Evolutionary conservation across 2,113 vertebrate species (phyloP).

Genomic region (Cyprinodon variegatus): DNA sequence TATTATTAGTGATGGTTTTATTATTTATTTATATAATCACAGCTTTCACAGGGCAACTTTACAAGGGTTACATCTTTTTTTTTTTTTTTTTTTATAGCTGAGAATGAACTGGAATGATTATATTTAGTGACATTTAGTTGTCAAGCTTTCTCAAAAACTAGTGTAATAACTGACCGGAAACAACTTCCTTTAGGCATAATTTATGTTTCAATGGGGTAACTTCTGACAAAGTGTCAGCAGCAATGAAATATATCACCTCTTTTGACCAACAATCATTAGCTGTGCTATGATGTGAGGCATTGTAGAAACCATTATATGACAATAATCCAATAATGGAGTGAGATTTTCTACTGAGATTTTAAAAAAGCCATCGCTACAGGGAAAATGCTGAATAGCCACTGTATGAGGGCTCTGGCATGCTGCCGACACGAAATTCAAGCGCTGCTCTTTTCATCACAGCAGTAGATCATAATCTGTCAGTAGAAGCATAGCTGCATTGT

Average conservation of each 20-base stretch:
- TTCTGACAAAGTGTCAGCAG: neutral
- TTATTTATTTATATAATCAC: too few species aligned
- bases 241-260: neutral
- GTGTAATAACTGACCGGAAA: neutral
- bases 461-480: slow-evolving; percentile 63
- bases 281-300: neutral
- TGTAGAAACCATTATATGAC: slow-evolving; percentile 24
- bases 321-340: slow-evolving; percentile 43
- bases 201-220: neutral
- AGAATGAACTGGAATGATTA: neutral
- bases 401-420: slow-evolving; percentile 41
- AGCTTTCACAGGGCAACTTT: neutral
- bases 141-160: neutral
- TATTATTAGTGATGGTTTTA: too few species aligned
- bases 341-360: slow-evolving; percentile 53
- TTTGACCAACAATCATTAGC: slow-evolving; percentile 19
- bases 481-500: slow-evolving; percentile 38
- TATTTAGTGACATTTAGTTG: neutral
- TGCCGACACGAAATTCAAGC: slow-evolving; percentile 59
- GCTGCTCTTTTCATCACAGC: slow-evolving; percentile 58
- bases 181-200: neutral
- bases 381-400: slow-evolving; percentile 58
- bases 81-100: neutral
- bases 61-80: neutral
- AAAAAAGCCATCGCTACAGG: slow-evolving; percentile 49